Base-by-base conservation (phyloP, 2,888 invertebrate genomes). In the Leptodirus hochenwartii region DNA sequence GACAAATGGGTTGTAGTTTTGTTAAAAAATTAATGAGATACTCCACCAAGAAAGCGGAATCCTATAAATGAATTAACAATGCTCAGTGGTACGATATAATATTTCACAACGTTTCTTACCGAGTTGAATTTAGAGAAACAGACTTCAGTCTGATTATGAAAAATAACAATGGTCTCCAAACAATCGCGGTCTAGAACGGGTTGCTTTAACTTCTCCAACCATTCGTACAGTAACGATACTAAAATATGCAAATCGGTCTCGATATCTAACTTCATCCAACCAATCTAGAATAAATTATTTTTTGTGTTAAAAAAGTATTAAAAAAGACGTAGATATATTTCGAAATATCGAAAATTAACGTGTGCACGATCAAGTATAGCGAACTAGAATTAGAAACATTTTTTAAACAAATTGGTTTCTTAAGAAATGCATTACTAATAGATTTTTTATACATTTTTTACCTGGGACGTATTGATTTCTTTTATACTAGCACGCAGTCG, bases 201-300 rank as follows among this genome's bases (percentile, higher is more conserved):
- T 31, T 61, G 61, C 56, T 74, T 73, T 25, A 84, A 53, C 12
- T 69, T 69, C 46, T 81, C 80, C 30, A 84, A 49, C 82, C 82
- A 84, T 39, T 77, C 71, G 51, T 70, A 75, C 20, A 82, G 53
- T 4, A 84, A 50, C 2, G 64, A 64, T 1, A 69, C 57, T 22
- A 81, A 49, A 11, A 80, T 58, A 6, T 58, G 53, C 2, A 77
- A 45, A 45, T 66, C 57, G 31, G 66, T 69, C 57, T 81, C 80
- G 26, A 66, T 56, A 30, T 66, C 61, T 15, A 82, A 57, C 38
- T 61, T 64, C 22, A 60, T 53, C 64, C 78, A 75, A 1, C 73
- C 72, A n/a, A n/a, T n/a, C n/a, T n/a, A n/a, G n/a, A n/a, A n/a
- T n/a, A n/a, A n/a, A n/a, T n/a, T n/a, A n/a, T n/a, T n/a, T n/a